Base-by-base conservation (phyloP, 2,888 invertebrate genomes). In the Tinea pellionella region DNA sequence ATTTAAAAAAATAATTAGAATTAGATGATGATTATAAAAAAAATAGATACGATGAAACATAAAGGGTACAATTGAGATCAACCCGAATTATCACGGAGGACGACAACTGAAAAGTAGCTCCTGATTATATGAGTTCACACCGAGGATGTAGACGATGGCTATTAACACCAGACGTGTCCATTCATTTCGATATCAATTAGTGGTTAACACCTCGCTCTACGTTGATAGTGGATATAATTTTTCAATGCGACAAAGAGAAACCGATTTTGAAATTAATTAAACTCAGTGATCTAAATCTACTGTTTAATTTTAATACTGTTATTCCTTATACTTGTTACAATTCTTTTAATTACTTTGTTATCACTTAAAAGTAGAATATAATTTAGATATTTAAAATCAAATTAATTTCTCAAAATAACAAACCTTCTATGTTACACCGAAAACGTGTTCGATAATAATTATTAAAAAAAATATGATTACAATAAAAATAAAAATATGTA, bases 101-200 rank as follows among this genome's bases (percentile, higher is more conserved):
- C 68, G 85, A 84, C 85, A 75, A 73, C 73, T 85, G 82, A 84
- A 74, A 82, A 78, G 79, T 81, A 71, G 74, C 74, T 70, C 64
- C 75, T 73, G 82, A 83, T 85, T 80, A 80, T 70, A 70, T 67
- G 61, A 64, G 70, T 77, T 77, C 75, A 77, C 76, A 76, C 68
- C 73, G 68, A 67, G 68, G 68, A 47, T 55, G 55, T 53, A 53
- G 56, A 30, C 65, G 68, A 64, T 64, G 66, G 73, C 77, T 80
- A 77, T 78, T 80, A 78, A 75, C 69, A 65, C 64, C 64, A 65
- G 68, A 72, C 71, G 69, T 71, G 69, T 72, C 67, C 74, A 80
- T 82, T 80, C 66, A 71, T 71, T 68, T 73, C 72, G 71, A 78
- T 78, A 82, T 80, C 80, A 83, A 80, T 85, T 80, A 81, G 80